Evolutionary conservation across 2,888 invertebrate species (phyloP).

Genomic region (Microctonus brassicae): DNA sequence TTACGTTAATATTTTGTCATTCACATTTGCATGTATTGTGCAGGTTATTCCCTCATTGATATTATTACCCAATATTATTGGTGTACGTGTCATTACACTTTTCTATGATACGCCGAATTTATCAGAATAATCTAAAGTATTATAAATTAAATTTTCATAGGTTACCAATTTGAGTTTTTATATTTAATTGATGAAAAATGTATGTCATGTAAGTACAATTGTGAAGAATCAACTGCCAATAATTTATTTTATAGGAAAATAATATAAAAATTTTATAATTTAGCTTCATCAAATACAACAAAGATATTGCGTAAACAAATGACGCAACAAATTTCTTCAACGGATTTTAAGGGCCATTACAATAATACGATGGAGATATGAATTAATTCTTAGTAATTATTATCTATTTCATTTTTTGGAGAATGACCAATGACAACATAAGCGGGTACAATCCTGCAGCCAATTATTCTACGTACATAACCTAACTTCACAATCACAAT

Average conservation of each 20-base stretch:
- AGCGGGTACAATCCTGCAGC: conserved; percentile 14
- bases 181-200: not conserved
- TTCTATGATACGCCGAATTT: not conserved
- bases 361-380: not conserved
- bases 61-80: not conserved
- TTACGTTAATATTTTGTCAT: too few relatives aligned
- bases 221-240: not conserved
- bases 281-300: not conserved
- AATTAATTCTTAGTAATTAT: not conserved
- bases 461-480: conserved; percentile 6
- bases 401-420: not conserved
- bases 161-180: too few relatives aligned
- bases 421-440: conserved; percentile 7
- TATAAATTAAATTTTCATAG: not conserved
- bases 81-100: not conserved
- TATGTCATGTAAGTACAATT: not conserved
- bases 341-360: not conserved
- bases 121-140: not conserved
- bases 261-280: not conserved
- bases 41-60: too few relatives aligned
- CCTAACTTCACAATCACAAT: conserved; percentile 10
- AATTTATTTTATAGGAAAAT: not conserved
- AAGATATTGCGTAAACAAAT: conserved; percentile 4
- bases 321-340: not conserved
- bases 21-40: too few relatives aligned